Evolutionary conservation across 2,888 invertebrate species (phyloP).

Genomic region (Ischnura elegans): DNA sequence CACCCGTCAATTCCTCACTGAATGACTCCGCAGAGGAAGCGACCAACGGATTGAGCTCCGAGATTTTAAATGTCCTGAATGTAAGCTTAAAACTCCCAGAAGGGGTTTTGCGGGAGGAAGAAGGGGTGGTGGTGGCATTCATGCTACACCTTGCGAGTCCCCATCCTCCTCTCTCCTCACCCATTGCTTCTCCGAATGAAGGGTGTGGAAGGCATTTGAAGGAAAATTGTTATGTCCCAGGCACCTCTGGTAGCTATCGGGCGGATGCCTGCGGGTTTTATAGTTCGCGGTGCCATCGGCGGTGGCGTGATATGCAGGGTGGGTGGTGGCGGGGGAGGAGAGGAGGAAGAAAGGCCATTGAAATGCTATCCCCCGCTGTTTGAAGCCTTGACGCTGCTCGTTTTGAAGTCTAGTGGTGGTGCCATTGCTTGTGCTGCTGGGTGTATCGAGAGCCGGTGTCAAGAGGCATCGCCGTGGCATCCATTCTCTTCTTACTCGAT

Average conservation of each 20-base stretch:
- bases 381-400: background rate
- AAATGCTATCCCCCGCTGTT: background rate
- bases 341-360: background rate
- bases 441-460: background rate
- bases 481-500: background rate
- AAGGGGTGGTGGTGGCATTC: no score
- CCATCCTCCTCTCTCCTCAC: background rate
- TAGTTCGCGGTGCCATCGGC: background rate
- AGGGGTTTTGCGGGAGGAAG: no score
- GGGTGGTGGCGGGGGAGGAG: no score
- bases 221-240: slow-evolving; percentile 26
- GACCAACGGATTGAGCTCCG: no score
- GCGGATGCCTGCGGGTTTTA: background rate
- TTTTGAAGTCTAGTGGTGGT: slow-evolving; percentile 9
- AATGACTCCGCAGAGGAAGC: no score
- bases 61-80: no score
- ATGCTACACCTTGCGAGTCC: no score
- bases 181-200: background rate
- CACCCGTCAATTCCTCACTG: no score
- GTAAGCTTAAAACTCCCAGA: no score
- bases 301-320: background rate
- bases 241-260: slow-evolving; percentile 14
- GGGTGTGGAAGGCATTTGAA: background rate
- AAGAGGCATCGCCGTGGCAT: background rate
- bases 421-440: no score